phyloP scores from a whole-genome alignment of 2,797 vertebrate genomes.

The Enteromius viviparus region DNA sequence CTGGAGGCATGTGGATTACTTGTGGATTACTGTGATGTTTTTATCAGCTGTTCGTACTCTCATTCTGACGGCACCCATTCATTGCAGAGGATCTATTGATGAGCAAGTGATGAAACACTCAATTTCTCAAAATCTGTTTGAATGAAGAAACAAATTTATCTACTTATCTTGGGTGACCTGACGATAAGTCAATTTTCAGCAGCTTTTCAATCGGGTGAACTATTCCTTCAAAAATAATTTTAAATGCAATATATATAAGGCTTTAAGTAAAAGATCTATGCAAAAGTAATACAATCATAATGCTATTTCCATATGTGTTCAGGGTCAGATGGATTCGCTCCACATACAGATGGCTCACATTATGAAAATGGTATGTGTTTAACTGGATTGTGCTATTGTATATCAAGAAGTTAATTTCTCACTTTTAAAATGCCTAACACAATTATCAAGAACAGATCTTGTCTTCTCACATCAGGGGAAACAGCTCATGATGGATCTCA shows the following conservation, averaged over 20 bases:
- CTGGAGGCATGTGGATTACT: background rate
- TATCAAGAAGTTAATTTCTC: background rate
- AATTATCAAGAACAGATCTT: conserved; percentile 25
- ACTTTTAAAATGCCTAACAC: background rate
- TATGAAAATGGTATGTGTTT: conserved; percentile 52
- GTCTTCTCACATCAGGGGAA: conserved; percentile 47
- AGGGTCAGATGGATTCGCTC: conserved; percentile 40
- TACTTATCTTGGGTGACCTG: background rate
- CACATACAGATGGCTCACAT: conserved; percentile 2
- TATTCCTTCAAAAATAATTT: background rate
- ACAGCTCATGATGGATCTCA: conserved; percentile 44
- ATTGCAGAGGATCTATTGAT: background rate
- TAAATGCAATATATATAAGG: background rate
- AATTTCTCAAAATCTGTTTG: background rate
- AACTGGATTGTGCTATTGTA: background rate
- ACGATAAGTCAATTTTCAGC: background rate
- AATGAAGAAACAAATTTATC: background rate
- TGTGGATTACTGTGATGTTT: background rate
- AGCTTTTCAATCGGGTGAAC: background rate
- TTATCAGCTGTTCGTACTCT: background rate
- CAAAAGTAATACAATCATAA: background rate
- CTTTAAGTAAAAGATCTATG: background rate
- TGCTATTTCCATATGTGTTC: conserved; percentile 29
- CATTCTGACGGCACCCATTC: background rate
- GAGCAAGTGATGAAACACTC: background rate